Evolutionary conservation across 30 jellyfish, hydroid and myxozoan genomes (phyloP).

Genomic region (Turritopsis rubra): DNA sequence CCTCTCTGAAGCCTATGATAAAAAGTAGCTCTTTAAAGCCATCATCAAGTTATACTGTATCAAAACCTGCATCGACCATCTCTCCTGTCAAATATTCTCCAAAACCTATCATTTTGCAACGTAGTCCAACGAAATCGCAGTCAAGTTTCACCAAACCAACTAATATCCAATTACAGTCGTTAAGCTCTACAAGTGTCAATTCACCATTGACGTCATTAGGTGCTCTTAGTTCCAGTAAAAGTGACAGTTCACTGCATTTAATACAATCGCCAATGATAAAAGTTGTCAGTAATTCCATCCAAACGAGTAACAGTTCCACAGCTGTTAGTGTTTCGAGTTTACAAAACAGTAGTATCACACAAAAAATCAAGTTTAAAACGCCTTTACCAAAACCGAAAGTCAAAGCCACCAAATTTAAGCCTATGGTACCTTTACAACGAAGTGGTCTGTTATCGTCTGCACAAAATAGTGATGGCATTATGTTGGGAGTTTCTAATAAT

Average conservation of each 20-base stretch:
- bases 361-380: conserved; percentile 72
- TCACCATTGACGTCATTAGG: background rate
- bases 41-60: conserved; percentile 13
- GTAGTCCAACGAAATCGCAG: conserved; percentile 50
- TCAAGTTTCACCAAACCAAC: conserved; percentile 19
- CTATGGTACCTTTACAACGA: conserved; percentile 48
- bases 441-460: conserved; percentile 20
- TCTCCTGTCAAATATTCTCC: conserved; percentile 48
- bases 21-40: conserved; percentile 32
- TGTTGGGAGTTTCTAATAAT: background rate
- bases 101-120: conserved; percentile 75
- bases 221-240: background rate
- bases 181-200: background rate
- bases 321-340: background rate
- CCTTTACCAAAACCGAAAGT: conserved; percentile 69
- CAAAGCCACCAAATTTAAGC: conserved; percentile 60
- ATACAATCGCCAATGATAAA: conserved; percentile 17
- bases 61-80: conserved; percentile 24
- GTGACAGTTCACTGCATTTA: background rate
- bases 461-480: background rate
- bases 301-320: background rate
- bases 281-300: conserved; percentile 26
- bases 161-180: background rate
- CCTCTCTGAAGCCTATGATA: conserved; percentile 50
- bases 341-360: conserved; percentile 27